Conservation (phyloP, 2,113 vertebrate species). For the Tichodroma muraria region DNA sequence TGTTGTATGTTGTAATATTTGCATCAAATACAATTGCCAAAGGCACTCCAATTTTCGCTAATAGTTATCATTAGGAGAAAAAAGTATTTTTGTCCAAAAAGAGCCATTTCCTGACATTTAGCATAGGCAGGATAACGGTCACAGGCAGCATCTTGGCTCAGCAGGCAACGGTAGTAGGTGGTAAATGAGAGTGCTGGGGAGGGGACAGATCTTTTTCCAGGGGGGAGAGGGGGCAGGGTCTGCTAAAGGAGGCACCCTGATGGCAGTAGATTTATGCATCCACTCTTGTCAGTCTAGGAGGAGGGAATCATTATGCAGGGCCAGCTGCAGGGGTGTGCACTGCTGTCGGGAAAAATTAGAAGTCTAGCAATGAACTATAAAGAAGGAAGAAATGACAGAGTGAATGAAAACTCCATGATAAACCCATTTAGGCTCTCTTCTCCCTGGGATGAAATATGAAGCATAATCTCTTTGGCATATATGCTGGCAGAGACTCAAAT, state of each 20-base stretch:
- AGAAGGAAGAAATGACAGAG: conserved; percentile 28
- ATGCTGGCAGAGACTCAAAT: neutral
- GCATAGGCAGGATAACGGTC: neutral
- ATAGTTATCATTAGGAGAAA: conserved; percentile 16
- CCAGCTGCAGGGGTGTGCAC: conserved; percentile 50
- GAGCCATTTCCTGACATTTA: neutral
- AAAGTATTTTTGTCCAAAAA: conserved; percentile 11
- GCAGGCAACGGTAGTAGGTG: conserved; percentile 2
- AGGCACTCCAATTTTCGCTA: conserved; percentile 27
- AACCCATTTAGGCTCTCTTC: conserved; percentile 44
- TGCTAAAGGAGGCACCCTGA: conserved; percentile 35
- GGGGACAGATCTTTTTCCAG: conserved; percentile 30
- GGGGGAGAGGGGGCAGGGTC: neutral
- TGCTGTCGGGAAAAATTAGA: conserved; percentile 61
- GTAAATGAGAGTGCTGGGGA: conserved; percentile 46
- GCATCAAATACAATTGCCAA: neutral
- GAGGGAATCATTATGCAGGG: conserved; percentile 48
- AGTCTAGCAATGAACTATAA: conserved; percentile 38
- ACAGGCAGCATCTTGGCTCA: conserved; percentile 35
- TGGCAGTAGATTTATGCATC: conserved; percentile 34
- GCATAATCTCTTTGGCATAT: conserved; percentile 33
- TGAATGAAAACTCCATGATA: conserved; percentile 53
- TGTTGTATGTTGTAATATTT: neutral
- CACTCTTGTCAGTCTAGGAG: neutral
- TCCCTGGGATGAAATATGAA: neutral